phyloP scores from a whole-genome alignment of 2,113 vertebrate species.

The Rhinoptilus africanus region DNA sequence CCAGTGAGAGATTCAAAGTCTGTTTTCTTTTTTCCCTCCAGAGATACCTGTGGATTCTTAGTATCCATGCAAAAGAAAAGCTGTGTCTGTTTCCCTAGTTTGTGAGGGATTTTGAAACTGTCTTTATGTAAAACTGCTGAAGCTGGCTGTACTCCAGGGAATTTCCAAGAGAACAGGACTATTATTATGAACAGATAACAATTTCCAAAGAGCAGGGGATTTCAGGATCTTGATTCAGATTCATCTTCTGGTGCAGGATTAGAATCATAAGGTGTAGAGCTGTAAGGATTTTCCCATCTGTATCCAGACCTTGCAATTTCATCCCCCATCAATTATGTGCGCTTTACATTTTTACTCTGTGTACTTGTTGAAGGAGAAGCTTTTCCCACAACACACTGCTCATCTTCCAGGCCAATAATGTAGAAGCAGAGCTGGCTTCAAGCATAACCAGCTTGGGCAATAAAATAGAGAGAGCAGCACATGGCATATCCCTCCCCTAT shows the following conservation, averaged over 20 bases:
- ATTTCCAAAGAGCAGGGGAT: background rate
- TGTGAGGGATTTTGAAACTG: background rate
- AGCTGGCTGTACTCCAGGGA: background rate
- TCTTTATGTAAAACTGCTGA: background rate
- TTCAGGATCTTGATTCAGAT: background rate
- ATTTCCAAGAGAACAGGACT: background rate
- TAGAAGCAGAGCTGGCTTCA: background rate
- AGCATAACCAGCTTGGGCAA: background rate
- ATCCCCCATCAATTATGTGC: background rate
- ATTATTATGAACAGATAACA: background rate
- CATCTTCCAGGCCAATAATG: background rate
- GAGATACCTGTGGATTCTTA: background rate
- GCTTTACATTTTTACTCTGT: background rate
- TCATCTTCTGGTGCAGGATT: background rate
- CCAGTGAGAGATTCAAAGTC: background rate
- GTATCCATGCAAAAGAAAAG: background rate
- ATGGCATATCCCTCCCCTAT: accelerated
- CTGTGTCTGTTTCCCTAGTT: background rate
- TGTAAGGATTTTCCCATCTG: background rate
- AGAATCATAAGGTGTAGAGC: background rate
- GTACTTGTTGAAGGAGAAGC: background rate
- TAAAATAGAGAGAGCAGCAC: background rate
- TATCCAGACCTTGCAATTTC: background rate
- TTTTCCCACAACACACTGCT: background rate
- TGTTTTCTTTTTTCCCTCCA: background rate